phyloP scores from a whole-genome alignment of 1,140 invertebrate species.

The Aphidius gifuensis region DNA sequence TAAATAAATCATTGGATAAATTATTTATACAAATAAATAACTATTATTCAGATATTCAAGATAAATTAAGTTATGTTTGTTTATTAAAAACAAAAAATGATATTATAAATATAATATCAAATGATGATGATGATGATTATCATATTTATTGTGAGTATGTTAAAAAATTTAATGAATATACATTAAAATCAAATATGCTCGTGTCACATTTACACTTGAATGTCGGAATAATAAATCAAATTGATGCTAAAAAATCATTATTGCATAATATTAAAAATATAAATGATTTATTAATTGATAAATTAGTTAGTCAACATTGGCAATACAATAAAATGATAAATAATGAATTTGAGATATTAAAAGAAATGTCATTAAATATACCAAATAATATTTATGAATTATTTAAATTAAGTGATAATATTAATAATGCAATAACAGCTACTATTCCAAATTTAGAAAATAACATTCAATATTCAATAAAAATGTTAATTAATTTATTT shows the following conservation, averaged over 20 bases:
- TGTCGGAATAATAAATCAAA: constrained; percentile 41
- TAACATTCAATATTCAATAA: constrained; percentile 45
- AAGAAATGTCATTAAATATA: constrained; percentile 42
- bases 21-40: constrained; percentile 40
- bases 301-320: constrained; percentile 37
- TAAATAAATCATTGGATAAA: constrained; percentile 35
- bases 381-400: constrained; percentile 54
- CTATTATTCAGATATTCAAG: constrained; percentile 28
- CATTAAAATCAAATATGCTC: constrained; percentile 36
- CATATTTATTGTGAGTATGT: constrained; percentile 33
- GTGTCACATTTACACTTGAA: constrained; percentile 37
- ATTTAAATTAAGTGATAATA: constrained; percentile 53
- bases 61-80: constrained; percentile 29
- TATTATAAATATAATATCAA: constrained; percentile 26
- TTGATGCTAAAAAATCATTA: constrained; percentile 35
- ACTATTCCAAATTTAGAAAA: constrained; percentile 44
- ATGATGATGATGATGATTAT: constrained; percentile 12
- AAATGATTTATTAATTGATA: constrained; percentile 33
- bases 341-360: constrained; percentile 40
- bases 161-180: constrained; percentile 37
- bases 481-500: constrained; percentile 46
- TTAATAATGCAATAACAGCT: constrained; percentile 47
- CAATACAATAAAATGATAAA: constrained; percentile 43
- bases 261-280: constrained; percentile 34
- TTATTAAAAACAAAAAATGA: constrained; percentile 21